Conservation (phyloP, 1,140 invertebrate genomes). For the Phthorimaea operculella region DNA sequence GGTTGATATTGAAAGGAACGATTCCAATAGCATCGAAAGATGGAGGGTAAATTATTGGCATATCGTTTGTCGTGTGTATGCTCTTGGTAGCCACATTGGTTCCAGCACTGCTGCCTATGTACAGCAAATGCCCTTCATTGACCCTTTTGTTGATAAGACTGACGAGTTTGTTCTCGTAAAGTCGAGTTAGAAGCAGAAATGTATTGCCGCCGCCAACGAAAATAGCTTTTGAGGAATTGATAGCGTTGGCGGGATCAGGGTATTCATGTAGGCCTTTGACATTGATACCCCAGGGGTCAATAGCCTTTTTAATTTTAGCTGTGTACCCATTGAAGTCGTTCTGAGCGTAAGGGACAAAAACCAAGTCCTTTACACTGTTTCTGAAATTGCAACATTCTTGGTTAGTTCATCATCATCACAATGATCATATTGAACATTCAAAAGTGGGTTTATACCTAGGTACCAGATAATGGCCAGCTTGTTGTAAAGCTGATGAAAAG, state of each 20-base stretch:
- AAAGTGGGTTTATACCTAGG: too few species aligned
- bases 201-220: constrained; percentile 86
- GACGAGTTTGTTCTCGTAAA: constrained; percentile 78
- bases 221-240: constrained; percentile 75
- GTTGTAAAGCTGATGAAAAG: constrained; percentile 1
- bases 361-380: constrained; percentile 72
- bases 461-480: too few species aligned
- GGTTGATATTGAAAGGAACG: constrained; percentile 88
- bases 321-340: constrained; percentile 76
- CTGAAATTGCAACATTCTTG: constrained; percentile 65
- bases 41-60: constrained; percentile 84
- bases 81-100: constrained; percentile 83
- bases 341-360: constrained; percentile 84
- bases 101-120: constrained; percentile 85
- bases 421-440: too few species aligned
- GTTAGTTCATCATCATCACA: constrained; percentile 2
- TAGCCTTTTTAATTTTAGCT: constrained; percentile 69
- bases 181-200: constrained; percentile 75
- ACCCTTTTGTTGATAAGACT: constrained; percentile 73
- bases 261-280: constrained; percentile 74
- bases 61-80: constrained; percentile 87
- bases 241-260: constrained; percentile 66
- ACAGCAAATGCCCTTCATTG: constrained; percentile 74
- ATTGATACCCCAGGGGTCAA: constrained; percentile 74
- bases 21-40: constrained; percentile 78